Evolutionary conservation across 2,888 invertebrate species (phyloP), one percentile per base, ranked within the genome.

Genomic region (Meliscaeva auricollis): DNA sequence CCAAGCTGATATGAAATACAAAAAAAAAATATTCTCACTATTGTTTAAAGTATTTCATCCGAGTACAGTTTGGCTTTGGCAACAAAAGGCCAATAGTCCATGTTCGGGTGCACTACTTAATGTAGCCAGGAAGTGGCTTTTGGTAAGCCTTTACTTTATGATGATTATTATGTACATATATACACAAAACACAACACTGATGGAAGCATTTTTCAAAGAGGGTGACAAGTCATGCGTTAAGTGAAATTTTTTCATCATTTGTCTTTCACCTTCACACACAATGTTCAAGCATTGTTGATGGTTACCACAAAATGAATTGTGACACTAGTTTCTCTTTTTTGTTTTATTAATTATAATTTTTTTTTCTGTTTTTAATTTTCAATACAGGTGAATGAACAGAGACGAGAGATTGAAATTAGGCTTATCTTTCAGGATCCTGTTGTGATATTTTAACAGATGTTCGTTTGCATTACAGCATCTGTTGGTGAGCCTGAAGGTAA

Each of bases 191-290:
- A n/a, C n/a, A n/a, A n/a, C n/a, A 15, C 48, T 35, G 44, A 60
- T 58, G 30, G n/a, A 22, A 76, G 50, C 17, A 66, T 13, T 26
- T 35, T 75, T n/a, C 48, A 3, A 13, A 38, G 15, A 69, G 83
- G 74, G 83, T 64, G 44, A 70, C 50, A 79, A 83, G 74, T 79
- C 83, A 83, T 75, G 83, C 79, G 83, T 83, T 56, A 83, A 83
- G 83, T 79, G 79, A 83, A 74, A 83, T 35, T 83, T 74, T 58
- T 54, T 44, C 44, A 38, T 62, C 52, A 70, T 66, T 66, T 75
- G 66, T 82, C 70, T 82, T 82, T 77, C 60, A 68, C 74, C 66
- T 73, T 62, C 56, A 54, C 35, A 69, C 60, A 70, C 41, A 60
- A 32, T 52, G 54, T 20, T 74, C 38, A 35, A 52, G 52, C 62